These are phyloP conservation scores for Andrena trimmerana DNA, from an alignment of 2,888 invertebrate species.

Conservation along the genomic window DNA sequence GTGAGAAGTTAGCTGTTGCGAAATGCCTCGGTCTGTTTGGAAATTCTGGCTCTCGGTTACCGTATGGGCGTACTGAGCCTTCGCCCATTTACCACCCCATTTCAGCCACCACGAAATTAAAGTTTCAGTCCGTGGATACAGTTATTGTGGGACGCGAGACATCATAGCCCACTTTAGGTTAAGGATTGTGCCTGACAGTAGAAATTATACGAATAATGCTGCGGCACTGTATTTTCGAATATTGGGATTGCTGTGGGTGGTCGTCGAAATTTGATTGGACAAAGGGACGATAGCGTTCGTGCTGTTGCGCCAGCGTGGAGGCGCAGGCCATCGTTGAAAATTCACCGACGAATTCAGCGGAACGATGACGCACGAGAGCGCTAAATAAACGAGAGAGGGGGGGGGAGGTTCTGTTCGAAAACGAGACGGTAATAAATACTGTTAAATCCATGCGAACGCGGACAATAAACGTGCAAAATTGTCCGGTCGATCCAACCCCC, in stretches of 20 bases:
- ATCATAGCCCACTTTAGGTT: too few species aligned
- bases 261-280: neutral
- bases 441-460: neutral
- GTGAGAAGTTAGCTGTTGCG: neutral
- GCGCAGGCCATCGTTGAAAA: neutral
- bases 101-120: too few species aligned
- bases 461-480: neutral
- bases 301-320: neutral
- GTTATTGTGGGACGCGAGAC: too few species aligned
- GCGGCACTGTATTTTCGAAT: neutral
- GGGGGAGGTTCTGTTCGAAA: neutral
- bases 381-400: neutral
- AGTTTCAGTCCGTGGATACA: too few species aligned
- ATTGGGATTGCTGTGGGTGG: neutral
- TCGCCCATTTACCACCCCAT: too few species aligned
- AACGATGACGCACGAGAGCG: conserved; percentile 30
- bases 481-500: neutral
- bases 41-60: conserved; percentile 2
- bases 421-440: neutral
- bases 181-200: too few species aligned
- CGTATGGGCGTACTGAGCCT: neutral
- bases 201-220: neutral
- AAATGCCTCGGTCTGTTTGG: neutral
- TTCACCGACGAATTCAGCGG: neutral
- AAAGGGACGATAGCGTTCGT: neutral